phyloP scores from a whole-genome alignment of 1,140 invertebrate species.

The Drosophila lacertosa region DNA sequence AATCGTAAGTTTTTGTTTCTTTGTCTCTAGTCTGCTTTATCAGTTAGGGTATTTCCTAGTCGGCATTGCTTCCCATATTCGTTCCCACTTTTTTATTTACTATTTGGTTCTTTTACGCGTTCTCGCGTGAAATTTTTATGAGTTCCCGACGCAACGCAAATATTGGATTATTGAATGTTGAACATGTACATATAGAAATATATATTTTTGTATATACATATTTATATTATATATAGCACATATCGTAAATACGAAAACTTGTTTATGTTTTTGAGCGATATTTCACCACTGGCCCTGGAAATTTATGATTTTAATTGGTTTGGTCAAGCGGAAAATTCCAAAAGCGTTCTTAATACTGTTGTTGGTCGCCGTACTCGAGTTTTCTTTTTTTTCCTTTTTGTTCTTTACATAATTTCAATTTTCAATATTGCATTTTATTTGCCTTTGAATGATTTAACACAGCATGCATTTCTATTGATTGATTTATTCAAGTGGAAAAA shows the following conservation, averaged over 20 bases:
- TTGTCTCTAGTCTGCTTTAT: too few species aligned
- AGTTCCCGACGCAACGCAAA: constrained; percentile 18
- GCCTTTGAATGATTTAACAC: constrained; percentile 58
- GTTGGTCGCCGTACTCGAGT: constrained; percentile 13
- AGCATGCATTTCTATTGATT: constrained; percentile 68
- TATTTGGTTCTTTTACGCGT: constrained; percentile 39
- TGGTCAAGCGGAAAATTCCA: constrained; percentile 75
- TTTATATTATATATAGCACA: not conserved
- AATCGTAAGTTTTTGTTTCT: too few species aligned
- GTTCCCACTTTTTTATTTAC: not conserved
- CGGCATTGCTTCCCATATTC: not conserved
- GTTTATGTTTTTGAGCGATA: constrained; percentile 68
- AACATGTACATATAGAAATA: too few species aligned
- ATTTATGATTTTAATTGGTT: constrained; percentile 82
- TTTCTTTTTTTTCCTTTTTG: constrained; percentile 27
- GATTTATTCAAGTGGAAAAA: constrained; percentile 62
- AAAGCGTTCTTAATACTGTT: constrained; percentile 33
- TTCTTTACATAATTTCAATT: constrained; percentile 36
- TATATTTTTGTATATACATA: not conserved
- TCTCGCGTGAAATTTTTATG: constrained; percentile 55
- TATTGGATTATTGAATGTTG: constrained; percentile 30
- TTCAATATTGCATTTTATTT: constrained; percentile 42
- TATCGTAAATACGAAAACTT: constrained; percentile 33
- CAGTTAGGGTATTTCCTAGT: not conserved
- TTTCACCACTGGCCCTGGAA: constrained; percentile 61